A percentile compares a stretch with the other conserved stretches of the same genome.
phyloP scores from a whole-genome alignment of 2,797 vertebrate genomes.

The Melanotaenia trifasciata region DNA sequence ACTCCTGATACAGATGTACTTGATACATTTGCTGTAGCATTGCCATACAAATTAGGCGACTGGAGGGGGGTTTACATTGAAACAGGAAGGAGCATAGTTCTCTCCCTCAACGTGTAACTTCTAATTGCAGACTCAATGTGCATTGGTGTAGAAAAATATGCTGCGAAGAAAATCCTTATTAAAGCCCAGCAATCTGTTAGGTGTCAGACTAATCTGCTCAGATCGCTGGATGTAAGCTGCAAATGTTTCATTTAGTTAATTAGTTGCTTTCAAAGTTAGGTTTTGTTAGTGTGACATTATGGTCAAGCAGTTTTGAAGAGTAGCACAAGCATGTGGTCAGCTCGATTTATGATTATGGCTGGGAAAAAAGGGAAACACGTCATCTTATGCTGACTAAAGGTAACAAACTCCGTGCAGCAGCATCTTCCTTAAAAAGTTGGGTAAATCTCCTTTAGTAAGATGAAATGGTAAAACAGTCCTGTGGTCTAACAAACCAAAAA shows the following conservation, averaged over 20 bases:
- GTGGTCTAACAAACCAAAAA: not conserved
- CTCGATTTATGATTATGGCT: not conserved
- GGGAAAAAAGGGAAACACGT: not conserved
- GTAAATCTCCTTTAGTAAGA: not conserved
- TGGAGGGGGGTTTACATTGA: conserved; percentile 27
- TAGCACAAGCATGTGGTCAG: not conserved
- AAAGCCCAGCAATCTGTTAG: conserved; percentile 56
- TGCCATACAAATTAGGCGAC: conserved; percentile 40
- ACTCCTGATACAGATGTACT: conserved; percentile 24
- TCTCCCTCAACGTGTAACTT: conserved; percentile 44
- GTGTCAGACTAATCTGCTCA: conserved; percentile 37
- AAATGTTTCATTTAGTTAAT: conserved; percentile 44
- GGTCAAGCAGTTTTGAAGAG: not conserved
- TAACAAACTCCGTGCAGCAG: not conserved
- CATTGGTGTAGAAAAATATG: conserved; percentile 57
- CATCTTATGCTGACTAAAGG: not conserved
- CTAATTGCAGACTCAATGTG: conserved; percentile 62
- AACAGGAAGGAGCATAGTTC: conserved; percentile 26
- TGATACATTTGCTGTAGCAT: conserved; percentile 47
- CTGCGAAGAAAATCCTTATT: conserved; percentile 57
- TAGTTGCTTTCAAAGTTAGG: not conserved
- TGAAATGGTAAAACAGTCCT: not conserved
- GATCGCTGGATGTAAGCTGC: conserved; percentile 15
- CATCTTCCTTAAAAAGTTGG: not conserved
- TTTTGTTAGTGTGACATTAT: not conserved